These are phyloP conservation scores for Meganola albula DNA, from an alignment of 2,888 invertebrate genomes.

Conservation along the genomic window DNA sequence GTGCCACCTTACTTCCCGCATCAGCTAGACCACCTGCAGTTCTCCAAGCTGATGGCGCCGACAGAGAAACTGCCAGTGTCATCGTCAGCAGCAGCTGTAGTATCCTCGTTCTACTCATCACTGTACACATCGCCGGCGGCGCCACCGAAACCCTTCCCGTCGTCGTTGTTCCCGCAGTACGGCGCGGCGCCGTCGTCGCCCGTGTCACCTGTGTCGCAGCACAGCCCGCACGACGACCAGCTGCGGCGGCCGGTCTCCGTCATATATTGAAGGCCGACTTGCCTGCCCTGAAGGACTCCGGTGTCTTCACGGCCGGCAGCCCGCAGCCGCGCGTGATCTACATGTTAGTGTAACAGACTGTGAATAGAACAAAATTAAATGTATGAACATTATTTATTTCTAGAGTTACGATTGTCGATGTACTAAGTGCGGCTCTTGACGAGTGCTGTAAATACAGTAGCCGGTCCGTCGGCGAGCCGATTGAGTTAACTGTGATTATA, in stretches of 20 bases:
- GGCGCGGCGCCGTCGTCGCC: conserved; percentile 67
- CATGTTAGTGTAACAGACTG: conserved; percentile 48
- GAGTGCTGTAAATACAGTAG: conserved; percentile 65
- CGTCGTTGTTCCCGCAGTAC: conserved; percentile 75
- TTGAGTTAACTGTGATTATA: conserved; percentile 69
- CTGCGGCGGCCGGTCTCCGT: conserved; percentile 84
- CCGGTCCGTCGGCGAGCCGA: conserved; percentile 37
- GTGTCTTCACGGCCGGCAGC: conserved; percentile 47
- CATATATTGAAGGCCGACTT: conserved; percentile 80
- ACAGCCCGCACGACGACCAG: conserved; percentile 77
- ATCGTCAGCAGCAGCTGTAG: conserved; percentile 77
- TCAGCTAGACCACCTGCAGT: conserved; percentile 82
- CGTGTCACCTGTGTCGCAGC: conserved; percentile 64
- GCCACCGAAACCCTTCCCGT: conserved; percentile 72
- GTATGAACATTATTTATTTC: conserved; percentile 59
- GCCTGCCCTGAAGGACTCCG: conserved; percentile 58
- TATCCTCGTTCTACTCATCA: conserved; percentile 83
- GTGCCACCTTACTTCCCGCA: conserved; percentile 88
- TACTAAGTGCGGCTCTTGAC: conserved; percentile 58
- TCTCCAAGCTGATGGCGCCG: conserved; percentile 78
- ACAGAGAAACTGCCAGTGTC: conserved; percentile 66
- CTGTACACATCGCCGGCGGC: conserved; percentile 78
- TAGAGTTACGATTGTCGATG: conserved; percentile 48
- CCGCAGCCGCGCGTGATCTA: conserved; percentile 20
- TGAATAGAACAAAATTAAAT: conserved; percentile 37